These are phyloP conservation scores for Takifugu rubripes DNA, from an alignment of 2,797 vertebrate species.

Conservation along the genomic window DNA sequence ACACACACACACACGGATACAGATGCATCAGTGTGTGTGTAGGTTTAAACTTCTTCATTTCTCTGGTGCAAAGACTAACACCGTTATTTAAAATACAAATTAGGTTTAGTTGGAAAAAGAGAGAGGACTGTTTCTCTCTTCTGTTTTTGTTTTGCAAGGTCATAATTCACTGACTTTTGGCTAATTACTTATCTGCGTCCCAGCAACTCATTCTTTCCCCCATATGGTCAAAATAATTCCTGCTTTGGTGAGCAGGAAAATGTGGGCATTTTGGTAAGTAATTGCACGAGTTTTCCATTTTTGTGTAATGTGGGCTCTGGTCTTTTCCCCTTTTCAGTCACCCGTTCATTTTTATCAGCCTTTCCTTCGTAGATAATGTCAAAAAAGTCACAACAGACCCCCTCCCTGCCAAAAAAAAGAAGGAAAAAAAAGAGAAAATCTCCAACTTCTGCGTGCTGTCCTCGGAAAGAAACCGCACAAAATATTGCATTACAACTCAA, in stretches of 20 bases:
- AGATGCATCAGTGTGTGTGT: constrained; percentile 21
- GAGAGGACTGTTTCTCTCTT: constrained; percentile 50
- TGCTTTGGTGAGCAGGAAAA: constrained; percentile 26
- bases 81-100: constrained; percentile 9
- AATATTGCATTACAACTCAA: constrained; percentile 59
- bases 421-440: constrained; percentile 35
- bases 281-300: constrained; percentile 53
- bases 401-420: background rate
- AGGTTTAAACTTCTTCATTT: constrained; percentile 35
- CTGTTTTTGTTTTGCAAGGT: constrained; percentile 59
- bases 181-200: constrained; percentile 66
- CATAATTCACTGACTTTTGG: constrained; percentile 63
- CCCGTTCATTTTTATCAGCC: constrained; percentile 11
- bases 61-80: constrained; percentile 52
- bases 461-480: constrained; percentile 49
- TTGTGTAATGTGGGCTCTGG: constrained; percentile 18
- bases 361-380: constrained; percentile 43
- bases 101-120: constrained; percentile 37
- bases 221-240: constrained; percentile 27
- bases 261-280: constrained; percentile 43
- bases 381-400: constrained; percentile 32
- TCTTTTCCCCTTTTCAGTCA: constrained; percentile 18
- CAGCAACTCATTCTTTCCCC: constrained; percentile 47
- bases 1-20: constrained; percentile 23
- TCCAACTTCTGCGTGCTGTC: constrained; percentile 33